Percentiles rank a stretch among this genome's conserved stretches.
These are phyloP conservation scores for Cacatua alba DNA, from an alignment of 2,113 vertebrate species.

Conservation along the genomic window DNA sequence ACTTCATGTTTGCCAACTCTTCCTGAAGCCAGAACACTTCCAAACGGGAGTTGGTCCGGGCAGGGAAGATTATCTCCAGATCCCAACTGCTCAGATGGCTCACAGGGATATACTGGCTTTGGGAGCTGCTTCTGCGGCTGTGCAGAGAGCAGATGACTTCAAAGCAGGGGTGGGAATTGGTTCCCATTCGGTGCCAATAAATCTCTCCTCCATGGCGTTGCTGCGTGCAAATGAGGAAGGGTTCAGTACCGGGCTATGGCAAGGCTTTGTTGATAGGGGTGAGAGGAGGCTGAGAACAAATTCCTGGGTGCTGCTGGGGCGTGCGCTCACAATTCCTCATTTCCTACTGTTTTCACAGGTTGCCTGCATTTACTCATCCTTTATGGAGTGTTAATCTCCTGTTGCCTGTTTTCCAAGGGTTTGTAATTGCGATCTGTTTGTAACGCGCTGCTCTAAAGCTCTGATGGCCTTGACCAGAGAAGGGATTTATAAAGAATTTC, in stretches of 20 bases:
- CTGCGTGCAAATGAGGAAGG: not conserved
- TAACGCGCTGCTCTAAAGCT: not conserved
- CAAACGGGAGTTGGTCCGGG: not conserved
- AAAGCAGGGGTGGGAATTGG: not conserved
- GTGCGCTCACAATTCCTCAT: not conserved
- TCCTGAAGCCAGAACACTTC: not conserved
- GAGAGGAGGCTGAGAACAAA: not conserved
- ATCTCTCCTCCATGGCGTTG: not conserved
- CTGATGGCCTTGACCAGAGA: not conserved
- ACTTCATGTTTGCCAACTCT: not conserved
- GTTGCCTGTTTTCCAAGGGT: not conserved
- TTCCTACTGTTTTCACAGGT: not conserved
- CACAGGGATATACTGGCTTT: not conserved
- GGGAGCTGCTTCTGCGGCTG: not conserved
- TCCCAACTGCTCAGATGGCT: not conserved
- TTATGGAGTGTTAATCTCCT: not conserved
- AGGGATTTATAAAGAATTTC: not conserved
- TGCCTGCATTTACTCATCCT: not conserved
- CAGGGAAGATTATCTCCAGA: not conserved
- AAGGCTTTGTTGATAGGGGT: not conserved
- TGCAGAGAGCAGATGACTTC: not conserved
- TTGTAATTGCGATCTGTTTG: not conserved
- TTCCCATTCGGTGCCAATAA: not conserved
- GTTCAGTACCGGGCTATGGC: not conserved
- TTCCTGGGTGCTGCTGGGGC: not conserved